Conservation (phyloP, 2,797 vertebrate genomes). For the Pseudochirops cupreus region DNA sequence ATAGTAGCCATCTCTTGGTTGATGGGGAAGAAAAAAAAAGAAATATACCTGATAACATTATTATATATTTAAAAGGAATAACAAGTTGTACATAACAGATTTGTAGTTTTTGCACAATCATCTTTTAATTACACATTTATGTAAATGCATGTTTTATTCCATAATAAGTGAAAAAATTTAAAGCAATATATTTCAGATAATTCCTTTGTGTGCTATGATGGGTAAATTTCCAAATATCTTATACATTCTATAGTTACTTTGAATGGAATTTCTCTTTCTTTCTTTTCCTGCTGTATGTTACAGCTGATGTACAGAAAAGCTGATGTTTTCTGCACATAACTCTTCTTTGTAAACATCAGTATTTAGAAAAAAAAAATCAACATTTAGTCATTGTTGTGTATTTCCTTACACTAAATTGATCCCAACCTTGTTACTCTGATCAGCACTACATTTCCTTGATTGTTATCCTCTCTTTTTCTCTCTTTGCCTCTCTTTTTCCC, state of each 20-base stretch:
- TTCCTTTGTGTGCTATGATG: no score
- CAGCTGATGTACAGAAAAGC: neutral
- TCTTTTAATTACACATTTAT: neutral
- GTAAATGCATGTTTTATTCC: neutral
- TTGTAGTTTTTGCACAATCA: neutral
- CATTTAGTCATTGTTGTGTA: neutral
- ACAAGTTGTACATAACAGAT: neutral
- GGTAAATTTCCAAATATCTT: neutral
- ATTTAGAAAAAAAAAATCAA: neutral
- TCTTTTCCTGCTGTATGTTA: neutral
- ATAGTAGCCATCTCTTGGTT: no score
- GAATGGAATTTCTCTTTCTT: neutral
- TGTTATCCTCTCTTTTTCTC: neutral
- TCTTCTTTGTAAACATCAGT: neutral
- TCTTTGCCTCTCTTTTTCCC: neutral
- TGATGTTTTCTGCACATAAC: neutral
- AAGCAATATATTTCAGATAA: neutral
- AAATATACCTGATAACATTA: neutral
- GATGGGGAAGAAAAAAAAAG: no score
- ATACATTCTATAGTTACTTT: neutral
- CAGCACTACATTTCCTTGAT: neutral
- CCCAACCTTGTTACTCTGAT: neutral
- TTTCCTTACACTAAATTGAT: neutral
- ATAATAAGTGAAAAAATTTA: neutral
- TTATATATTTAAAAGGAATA: neutral